A percentile compares a stretch with the other conserved stretches of the same genome.
Evolutionary conservation across 2,888 invertebrate species (phyloP).

Genomic region (Kuschelorhynchus macadamiae): DNA sequence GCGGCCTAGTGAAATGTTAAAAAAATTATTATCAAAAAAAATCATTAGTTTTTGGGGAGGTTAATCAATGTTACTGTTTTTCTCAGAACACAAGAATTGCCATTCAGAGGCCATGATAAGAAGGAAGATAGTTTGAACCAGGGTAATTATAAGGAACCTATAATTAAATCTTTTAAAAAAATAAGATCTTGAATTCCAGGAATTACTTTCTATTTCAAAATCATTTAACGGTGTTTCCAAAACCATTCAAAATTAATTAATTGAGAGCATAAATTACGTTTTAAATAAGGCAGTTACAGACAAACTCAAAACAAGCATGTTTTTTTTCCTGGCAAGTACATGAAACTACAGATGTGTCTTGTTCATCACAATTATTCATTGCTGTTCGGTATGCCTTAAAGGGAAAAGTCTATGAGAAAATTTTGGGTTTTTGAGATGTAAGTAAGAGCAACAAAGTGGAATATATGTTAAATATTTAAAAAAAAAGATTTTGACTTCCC

Average conservation of each 20-base stretch:
- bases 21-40: too few species aligned
- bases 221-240: neutral
- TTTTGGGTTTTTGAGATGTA: neutral
- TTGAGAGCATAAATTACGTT: neutral
- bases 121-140: neutral
- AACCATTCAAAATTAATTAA: neutral
- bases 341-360: neutral
- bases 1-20: too few species aligned
- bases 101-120: neutral
- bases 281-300: neutral
- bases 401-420: neutral
- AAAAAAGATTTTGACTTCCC: neutral
- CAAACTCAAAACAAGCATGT: too few species aligned
- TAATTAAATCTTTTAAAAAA: neutral
- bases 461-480: neutral
- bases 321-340: neutral
- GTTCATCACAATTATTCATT: neutral
- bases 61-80: too few species aligned
- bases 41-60: too few species aligned
- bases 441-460: neutral
- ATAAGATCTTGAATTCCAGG: neutral
- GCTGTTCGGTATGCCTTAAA: neutral
- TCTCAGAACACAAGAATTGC: neutral
- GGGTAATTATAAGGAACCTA: neutral
- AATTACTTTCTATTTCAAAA: neutral